Evolutionary conservation across 2,113 vertebrate genomes (phyloP).

Genomic region (Chrysemys picta): DNA sequence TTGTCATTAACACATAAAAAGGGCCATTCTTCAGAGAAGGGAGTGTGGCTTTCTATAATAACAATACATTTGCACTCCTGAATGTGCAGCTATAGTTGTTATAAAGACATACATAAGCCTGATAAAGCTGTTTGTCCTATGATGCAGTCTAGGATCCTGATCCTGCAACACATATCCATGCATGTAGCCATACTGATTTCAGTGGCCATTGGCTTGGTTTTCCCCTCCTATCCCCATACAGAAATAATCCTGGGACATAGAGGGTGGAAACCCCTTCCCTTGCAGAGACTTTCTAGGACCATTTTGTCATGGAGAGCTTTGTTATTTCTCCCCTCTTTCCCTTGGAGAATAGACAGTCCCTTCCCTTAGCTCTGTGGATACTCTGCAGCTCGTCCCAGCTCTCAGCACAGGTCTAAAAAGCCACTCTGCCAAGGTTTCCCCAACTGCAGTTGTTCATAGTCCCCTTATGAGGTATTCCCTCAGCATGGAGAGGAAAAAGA

Average conservation of each 20-base stretch:
- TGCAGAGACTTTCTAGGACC: too few relatives aligned
- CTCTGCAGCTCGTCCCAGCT: too few relatives aligned
- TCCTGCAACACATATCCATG: background rate
- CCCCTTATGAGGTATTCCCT: background rate
- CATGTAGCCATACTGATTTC: too few relatives aligned
- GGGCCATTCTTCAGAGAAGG: background rate
- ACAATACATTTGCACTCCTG: background rate
- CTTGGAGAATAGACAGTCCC: too few relatives aligned
- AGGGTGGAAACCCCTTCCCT: too few relatives aligned
- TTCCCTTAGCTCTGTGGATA: too few relatives aligned
- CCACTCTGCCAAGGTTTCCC: background rate
- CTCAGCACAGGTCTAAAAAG: too few relatives aligned
- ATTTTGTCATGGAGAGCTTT: too few relatives aligned
- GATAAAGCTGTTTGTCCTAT: background rate
- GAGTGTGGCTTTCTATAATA: background rate
- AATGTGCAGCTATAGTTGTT: background rate
- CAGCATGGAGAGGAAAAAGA: background rate
- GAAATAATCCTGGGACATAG: too few relatives aligned
- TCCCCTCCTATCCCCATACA: too few relatives aligned
- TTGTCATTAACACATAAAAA: slow-evolving; percentile 17
- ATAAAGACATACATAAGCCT: background rate
- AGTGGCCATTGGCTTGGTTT: too few relatives aligned
- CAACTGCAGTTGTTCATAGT: background rate
- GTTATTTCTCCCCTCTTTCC: too few relatives aligned
- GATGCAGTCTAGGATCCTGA: background rate